Evolutionary conservation across 2,113 vertebrate species (phyloP), one percentile per base, ranked within the genome.

Genomic region (Periophthalmodon schlosseri): DNA sequence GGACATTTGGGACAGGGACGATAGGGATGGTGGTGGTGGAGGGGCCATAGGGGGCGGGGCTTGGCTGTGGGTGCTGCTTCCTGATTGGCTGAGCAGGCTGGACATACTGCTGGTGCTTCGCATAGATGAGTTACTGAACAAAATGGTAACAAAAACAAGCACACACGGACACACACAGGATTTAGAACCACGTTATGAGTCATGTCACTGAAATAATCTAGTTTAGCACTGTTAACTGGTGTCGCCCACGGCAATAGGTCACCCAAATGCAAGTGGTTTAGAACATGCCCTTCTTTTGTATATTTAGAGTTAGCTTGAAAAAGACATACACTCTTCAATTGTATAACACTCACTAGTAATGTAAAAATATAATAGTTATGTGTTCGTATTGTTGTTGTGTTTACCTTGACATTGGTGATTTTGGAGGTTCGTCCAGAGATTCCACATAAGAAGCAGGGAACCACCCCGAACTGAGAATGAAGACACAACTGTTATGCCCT

Each of bases 361-460:
- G 1, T 7, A 52, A 18, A 52, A 52, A 7, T n/a, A 7, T n/a
- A 2, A 6, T 11, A 44, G 8, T 10, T 44, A 56, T 21, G 7
- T 1, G 5, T 9, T n/a, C 9, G 1, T 54, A n/a, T n/a, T 54
- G 20, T 7, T 54, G 2, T n/a, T 60, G n/a, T 50, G 28, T 75
- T 91, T 81, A 94, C 93, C 91, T 79, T 50, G 56, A 66, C 65
- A 34, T 52, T 18, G 46, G 9, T 3, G 76, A 44, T 58, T 7
- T 56, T 21, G 66, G 73, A 56, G 44, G 72, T 52, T 92, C 85
- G 2, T 89, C 89, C 21, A 87, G 1, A 14, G 77, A 77, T 78
- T 86, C 89, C 28, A 93, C 86, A 21, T 83, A 94, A 0, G 86
- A 39, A 60, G 89, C 92, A 34, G 94, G 94, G 80, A 94, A 94